phyloP scores from a whole-genome alignment of 92 coral and sea anemone species.

The Zoanthus sansibaricus region DNA sequence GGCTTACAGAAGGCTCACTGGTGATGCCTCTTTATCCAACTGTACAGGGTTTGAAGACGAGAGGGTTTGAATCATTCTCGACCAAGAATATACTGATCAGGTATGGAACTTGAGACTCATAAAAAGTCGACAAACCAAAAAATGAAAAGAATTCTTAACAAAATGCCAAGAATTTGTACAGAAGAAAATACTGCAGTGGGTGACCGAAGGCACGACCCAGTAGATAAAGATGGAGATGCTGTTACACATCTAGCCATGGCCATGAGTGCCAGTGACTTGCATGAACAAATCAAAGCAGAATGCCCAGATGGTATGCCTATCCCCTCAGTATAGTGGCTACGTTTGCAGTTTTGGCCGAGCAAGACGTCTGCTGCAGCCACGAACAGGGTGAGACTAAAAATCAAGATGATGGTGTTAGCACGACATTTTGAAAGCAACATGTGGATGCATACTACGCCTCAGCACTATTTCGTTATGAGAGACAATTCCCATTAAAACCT shows the following conservation, averaged over 20 bases:
- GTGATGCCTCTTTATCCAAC: conserved; percentile 34
- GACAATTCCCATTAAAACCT: conserved; percentile 49
- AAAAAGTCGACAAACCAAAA: conserved; percentile 25
- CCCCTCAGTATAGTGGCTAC: conserved; percentile 54
- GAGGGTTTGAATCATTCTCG: conserved; percentile 18
- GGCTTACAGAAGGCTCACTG: conserved; percentile 55
- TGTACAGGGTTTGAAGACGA: conserved; percentile 8
- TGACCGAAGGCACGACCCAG: conserved; percentile 49
- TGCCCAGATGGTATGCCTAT: conserved; percentile 53
- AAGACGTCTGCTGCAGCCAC: conserved; percentile 52
- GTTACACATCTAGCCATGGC: conserved; percentile 19
- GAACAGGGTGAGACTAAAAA: conserved; percentile 48
- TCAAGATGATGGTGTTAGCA: conserved; percentile 47
- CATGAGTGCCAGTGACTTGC: conserved; percentile 29
- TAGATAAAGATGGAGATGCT: conserved; percentile 42
- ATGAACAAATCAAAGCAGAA: conserved; percentile 48
- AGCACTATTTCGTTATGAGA: conserved; percentile 1
- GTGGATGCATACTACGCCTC: too few species aligned
- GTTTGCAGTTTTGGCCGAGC: conserved; percentile 51
- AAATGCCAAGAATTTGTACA: conserved; percentile 39
- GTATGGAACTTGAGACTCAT: conserved; percentile 22
- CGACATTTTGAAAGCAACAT: too few species aligned
- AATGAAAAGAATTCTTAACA: conserved; percentile 15
- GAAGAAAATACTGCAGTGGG: conserved; percentile 39
- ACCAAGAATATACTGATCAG: conserved; percentile 31